A percentile compares a stretch with the other conserved stretches of the same genome.
Conservation (phyloP, 2,113 vertebrate genomes). For the Emydura subglobosa region DNA sequence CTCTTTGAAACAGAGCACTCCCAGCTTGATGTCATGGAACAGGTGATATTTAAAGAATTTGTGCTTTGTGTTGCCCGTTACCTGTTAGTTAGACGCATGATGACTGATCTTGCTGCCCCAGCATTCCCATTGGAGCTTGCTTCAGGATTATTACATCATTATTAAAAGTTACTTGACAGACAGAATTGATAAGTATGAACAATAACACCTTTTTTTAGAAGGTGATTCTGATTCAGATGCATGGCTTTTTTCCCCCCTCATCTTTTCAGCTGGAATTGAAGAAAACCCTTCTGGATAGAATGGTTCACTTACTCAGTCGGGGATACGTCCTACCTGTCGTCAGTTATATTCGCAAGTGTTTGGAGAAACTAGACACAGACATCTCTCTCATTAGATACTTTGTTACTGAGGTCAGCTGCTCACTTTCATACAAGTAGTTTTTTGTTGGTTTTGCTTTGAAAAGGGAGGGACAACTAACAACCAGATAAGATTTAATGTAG, state of each 20-base stretch:
- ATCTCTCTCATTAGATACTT: constrained; percentile 99
- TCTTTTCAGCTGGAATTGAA: constrained; percentile 93
- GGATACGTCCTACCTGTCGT: constrained; percentile 96
- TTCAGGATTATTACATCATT: background rate
- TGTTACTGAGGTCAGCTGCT: constrained; percentile 92
- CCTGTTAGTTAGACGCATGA: background rate
- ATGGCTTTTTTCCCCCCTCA: background rate
- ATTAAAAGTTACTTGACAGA: background rate
- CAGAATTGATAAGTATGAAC: background rate
- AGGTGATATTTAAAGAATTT: constrained; percentile 80
- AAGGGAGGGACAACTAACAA: background rate
- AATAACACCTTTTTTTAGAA: accelerated
- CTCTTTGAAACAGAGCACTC: constrained; percentile 98
- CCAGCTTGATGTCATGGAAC: constrained; percentile 98
- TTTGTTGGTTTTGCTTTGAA: background rate
- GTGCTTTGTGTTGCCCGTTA: background rate
- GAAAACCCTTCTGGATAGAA: constrained; percentile 96
- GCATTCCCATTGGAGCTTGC: background rate
- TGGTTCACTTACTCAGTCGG: constrained; percentile 96
- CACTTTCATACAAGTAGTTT: background rate
- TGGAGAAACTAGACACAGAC: constrained; percentile 97
- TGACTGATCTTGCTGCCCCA: background rate
- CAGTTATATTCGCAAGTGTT: constrained; percentile 93
- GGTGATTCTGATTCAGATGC: background rate
- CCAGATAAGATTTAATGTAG: background rate